Conservation (phyloP, 2,113 vertebrate genomes). For the Hystrix brachyura region DNA sequence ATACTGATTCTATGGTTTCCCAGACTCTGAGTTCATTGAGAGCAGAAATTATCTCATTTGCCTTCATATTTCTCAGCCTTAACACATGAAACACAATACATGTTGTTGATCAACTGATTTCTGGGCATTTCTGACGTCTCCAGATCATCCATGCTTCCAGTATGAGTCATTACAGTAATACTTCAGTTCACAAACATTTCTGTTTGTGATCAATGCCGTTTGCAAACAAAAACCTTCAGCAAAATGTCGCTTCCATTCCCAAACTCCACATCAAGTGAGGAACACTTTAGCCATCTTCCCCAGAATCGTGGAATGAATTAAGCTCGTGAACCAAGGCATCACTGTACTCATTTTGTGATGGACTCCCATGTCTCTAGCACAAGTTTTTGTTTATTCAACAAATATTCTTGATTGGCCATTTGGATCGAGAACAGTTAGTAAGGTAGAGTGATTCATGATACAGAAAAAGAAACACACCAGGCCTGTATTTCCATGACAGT, state of each 20-base stretch:
- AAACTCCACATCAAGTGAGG: too few species aligned
- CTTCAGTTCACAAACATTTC: too few species aligned
- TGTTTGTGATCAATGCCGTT: too few species aligned
- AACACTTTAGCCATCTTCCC: too few species aligned
- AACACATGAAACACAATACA: not conserved
- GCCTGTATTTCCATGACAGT: not conserved
- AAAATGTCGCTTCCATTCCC: too few species aligned
- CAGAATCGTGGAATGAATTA: too few species aligned
- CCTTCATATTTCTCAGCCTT: not conserved
- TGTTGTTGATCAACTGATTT: not conserved
- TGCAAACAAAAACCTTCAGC: too few species aligned
- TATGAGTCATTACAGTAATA: not conserved
- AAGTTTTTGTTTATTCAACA: constrained; percentile 22
- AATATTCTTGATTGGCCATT: not conserved
- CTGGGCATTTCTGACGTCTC: not conserved
- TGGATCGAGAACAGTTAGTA: not conserved
- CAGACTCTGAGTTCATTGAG: not conserved
- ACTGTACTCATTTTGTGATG: not conserved
- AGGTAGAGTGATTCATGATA: not conserved
- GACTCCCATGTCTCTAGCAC: not conserved
- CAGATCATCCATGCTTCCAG: not conserved
- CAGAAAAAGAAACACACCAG: not conserved
- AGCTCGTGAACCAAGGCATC: too few species aligned
- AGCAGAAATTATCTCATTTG: not conserved
- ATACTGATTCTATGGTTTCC: not conserved